phyloP scores from a whole-genome alignment of 2,797 vertebrate species.

The Enteromius unitaeniatus region DNA sequence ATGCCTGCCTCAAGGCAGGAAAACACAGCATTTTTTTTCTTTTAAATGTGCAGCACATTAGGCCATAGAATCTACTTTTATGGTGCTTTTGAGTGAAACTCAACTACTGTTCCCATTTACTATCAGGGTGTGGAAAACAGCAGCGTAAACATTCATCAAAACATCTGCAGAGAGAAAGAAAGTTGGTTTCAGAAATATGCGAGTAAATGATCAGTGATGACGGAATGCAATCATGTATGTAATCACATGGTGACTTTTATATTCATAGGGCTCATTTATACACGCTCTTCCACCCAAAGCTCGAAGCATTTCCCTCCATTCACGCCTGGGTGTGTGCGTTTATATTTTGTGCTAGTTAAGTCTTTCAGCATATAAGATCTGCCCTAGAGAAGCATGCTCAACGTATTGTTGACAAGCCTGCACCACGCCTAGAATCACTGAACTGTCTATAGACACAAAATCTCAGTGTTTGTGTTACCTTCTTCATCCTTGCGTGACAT shows the following conservation, averaged over 20 bases:
- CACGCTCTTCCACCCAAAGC: background rate
- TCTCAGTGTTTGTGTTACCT: slow-evolving; percentile 76
- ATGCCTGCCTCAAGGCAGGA: no score
- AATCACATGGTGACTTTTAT: background rate
- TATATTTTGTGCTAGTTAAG: background rate
- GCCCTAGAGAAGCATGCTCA: background rate
- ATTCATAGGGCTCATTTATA: background rate
- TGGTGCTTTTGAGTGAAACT: background rate
- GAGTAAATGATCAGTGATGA: background rate
- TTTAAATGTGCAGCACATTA: background rate
- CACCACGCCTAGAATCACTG: background rate
- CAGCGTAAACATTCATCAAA: background rate
- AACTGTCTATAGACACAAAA: slow-evolving; percentile 6
- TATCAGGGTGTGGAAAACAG: no score
- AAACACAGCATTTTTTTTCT: no score
- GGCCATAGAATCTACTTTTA: background rate
- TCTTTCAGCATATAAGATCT: background rate
- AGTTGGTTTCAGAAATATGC: background rate
- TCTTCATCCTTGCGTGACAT: slow-evolving; percentile 96
- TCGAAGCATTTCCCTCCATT: background rate
- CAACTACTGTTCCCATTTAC: background rate
- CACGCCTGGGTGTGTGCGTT: background rate
- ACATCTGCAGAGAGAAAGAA: background rate
- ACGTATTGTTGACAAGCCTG: background rate
- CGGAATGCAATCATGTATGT: background rate